These are phyloP conservation scores for Grapholita molesta DNA, from an alignment of 1,140 invertebrate species.

Conservation along the genomic window DNA sequence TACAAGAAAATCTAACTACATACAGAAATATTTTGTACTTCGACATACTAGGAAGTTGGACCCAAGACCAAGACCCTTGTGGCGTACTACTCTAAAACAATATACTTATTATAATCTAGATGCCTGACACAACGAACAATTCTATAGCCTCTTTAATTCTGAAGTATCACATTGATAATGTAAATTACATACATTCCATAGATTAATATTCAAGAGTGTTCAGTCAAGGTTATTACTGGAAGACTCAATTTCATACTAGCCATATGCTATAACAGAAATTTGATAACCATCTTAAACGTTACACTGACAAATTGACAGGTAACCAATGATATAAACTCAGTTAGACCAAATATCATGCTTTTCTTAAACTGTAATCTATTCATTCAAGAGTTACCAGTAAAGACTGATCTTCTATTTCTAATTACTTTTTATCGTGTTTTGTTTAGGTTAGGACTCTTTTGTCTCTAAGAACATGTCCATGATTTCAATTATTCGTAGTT, in stretches of 20 bases:
- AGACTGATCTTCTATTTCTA: no score
- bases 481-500: not conserved
- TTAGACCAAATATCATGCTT: no score
- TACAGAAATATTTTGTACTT: slow-evolving; percentile 14
- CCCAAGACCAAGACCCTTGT: slow-evolving; percentile 21
- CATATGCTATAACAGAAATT: not conserved
- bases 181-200: not conserved
- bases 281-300: not conserved
- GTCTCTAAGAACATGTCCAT: not conserved
- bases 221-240: not conserved
- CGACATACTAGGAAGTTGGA: not conserved
- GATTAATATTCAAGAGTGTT: not conserved
- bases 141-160: not conserved
- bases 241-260: not conserved
- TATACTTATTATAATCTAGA: slow-evolving; percentile 20
- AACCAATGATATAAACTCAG: no score
- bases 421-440: no score
- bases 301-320: not conserved
- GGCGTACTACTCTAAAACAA: slow-evolving; percentile 18
- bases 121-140: not conserved
- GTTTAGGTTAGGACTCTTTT: no score
- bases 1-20: not conserved
- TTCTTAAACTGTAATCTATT: no score
- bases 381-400: no score
- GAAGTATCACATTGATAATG: not conserved